A percentile compares a stretch with the other conserved stretches of the same genome.
Evolutionary conservation across 1,140 invertebrate species (phyloP).

Genomic region (Rhizoglyphus robini): DNA sequence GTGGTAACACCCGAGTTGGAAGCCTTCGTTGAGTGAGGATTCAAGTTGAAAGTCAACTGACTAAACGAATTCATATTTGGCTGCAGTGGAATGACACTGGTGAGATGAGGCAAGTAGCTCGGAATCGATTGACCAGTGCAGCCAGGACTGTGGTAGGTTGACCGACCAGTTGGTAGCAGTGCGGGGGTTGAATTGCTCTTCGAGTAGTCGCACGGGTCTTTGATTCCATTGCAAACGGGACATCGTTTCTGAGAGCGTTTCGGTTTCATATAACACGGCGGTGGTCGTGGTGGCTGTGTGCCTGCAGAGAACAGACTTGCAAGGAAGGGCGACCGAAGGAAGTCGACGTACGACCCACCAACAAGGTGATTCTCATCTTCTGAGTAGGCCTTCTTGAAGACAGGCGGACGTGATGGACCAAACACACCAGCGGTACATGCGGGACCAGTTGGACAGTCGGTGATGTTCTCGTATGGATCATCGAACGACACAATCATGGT

Average conservation of each 20-base stretch:
- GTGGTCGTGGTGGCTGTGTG: not conserved
- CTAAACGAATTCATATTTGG: not conserved
- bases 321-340: not conserved
- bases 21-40: not conserved
- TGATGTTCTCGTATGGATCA: not conserved
- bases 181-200: not conserved
- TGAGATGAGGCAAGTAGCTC: not conserved
- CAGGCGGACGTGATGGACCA: not conserved
- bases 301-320: not conserved
- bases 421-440: not conserved
- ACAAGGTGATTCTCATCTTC: not conserved
- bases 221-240: not conserved
- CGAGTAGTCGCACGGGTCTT: not conserved
- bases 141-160: not conserved
- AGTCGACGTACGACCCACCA: not conserved
- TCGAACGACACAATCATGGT: not conserved
- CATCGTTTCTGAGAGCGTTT: not conserved
- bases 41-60: not conserved
- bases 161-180: not conserved
- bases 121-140: not conserved
- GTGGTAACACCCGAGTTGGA: not conserved
- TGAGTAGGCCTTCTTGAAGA: not conserved
- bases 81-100: not conserved
- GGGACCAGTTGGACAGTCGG: not conserved
- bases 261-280: conserved; percentile 3